These are phyloP conservation scores for Aphelocoma coerulescens DNA, from an alignment of 2,113 vertebrate species.

Conservation along the genomic window DNA sequence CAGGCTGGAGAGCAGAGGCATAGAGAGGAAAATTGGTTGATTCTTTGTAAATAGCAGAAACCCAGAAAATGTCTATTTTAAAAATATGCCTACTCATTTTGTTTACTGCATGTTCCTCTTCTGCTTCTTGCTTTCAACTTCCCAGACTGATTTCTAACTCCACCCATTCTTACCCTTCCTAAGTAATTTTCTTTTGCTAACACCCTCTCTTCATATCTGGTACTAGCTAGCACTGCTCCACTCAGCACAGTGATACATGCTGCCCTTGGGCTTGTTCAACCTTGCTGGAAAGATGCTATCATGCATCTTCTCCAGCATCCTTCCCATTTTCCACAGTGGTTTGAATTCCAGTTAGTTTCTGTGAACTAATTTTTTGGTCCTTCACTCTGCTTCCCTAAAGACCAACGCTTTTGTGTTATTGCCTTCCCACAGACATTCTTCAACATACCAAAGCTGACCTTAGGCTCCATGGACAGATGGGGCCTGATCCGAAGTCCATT, in stretches of 20 bases:
- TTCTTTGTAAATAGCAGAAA: background rate
- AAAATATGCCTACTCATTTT: background rate
- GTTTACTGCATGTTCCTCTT: background rate
- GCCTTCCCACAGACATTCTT: conserved; percentile 17
- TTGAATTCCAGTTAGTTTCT: background rate
- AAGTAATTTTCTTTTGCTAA: background rate
- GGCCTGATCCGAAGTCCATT: conserved; percentile 20
- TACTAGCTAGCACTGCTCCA: background rate
- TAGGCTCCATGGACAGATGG: background rate
- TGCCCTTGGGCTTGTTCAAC: background rate
- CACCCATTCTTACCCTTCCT: background rate
- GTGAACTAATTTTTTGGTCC: background rate
- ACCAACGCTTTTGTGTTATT: background rate
- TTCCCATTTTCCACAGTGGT: background rate
- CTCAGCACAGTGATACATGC: background rate
- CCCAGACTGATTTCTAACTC: background rate
- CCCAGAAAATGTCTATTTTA: background rate
- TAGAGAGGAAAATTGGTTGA: background rate
- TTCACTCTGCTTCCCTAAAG: background rate
- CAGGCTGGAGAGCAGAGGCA: background rate
- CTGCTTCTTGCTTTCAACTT: background rate
- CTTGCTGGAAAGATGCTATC: background rate
- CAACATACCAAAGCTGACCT: conserved; percentile 3
- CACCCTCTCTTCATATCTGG: background rate
- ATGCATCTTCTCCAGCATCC: background rate